Conservation (phyloP, 2,888 invertebrate genomes). For the Xanthia togata region DNA sequence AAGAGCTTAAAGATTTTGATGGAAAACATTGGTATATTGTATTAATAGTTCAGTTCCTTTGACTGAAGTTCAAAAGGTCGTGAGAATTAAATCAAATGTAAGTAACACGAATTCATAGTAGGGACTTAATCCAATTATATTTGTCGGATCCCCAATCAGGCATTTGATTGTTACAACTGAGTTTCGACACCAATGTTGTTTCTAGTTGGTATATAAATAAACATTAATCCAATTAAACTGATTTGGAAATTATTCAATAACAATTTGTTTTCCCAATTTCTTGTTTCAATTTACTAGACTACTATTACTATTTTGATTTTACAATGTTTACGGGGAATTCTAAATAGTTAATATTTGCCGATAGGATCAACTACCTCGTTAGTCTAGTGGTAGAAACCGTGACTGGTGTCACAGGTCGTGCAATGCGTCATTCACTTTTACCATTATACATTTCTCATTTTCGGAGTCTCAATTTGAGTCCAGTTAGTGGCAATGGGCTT, state of each 20-base stretch:
- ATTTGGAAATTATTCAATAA: conserved; percentile 16
- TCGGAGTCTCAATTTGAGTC: neutral
- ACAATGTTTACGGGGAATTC: neutral
- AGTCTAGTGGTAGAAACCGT: too few relatives aligned
- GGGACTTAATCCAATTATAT: conserved; percentile 41
- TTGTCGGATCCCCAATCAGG: conserved; percentile 29
- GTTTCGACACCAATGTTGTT: conserved; percentile 16
- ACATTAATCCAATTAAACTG: conserved; percentile 34
- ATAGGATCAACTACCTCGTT: too few relatives aligned
- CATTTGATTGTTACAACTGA: conserved; percentile 42
- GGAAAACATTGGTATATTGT: neutral
- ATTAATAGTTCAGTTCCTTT: neutral
- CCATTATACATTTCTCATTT: too few relatives aligned
- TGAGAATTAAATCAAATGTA: conserved; percentile 6
- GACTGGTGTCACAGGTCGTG: too few relatives aligned
- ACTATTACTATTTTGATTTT: neutral
- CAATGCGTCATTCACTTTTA: too few relatives aligned
- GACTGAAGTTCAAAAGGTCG: neutral
- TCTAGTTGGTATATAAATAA: conserved; percentile 22
- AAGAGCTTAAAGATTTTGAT: neutral
- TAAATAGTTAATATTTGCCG: neutral
- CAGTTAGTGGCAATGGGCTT: neutral
- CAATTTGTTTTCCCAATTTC: conserved; percentile 11
- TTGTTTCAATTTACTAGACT: too few relatives aligned
- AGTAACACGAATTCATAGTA: neutral